Evolutionary conservation across 2,888 invertebrate species (phyloP).

Genomic region (Lepidocyrtinus sp.): DNA sequence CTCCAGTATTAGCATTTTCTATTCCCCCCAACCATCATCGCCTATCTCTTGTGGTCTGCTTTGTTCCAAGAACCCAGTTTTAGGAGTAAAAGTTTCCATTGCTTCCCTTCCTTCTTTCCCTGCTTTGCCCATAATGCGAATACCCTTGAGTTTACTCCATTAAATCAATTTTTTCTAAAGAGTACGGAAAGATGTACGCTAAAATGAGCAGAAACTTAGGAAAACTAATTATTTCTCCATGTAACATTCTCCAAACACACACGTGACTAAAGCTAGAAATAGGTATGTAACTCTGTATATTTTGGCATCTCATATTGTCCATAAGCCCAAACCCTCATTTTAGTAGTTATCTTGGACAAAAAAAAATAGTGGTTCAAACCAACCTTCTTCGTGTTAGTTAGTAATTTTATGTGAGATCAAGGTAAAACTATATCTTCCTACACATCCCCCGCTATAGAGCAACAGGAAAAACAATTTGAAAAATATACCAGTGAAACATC

Average conservation of each 20-base stretch:
- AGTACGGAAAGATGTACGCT: slow-evolving; percentile 7
- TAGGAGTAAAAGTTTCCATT: not conserved
- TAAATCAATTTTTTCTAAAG: not conserved
- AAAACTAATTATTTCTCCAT: slow-evolving; percentile 6
- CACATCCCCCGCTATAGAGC: not conserved
- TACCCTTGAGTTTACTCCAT: not conserved
- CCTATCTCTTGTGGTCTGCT: not conserved
- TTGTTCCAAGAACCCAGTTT: not conserved
- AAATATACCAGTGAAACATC: not conserved
- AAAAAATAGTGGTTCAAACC: not conserved
- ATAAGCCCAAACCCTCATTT: too few species aligned
- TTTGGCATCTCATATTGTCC: not conserved
- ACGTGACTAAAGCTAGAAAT: not conserved
- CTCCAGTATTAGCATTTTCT: not conserved
- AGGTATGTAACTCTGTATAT: not conserved
- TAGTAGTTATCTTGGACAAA: not conserved
- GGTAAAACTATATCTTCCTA: not conserved
- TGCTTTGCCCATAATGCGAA: not conserved
- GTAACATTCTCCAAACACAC: not conserved
- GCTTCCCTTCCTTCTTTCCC: not conserved
- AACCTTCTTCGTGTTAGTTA: not conserved
- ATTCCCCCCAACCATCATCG: not conserved
- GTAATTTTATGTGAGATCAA: not conserved
- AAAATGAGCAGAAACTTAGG: slow-evolving; percentile 6
- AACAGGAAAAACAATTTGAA: not conserved